Evolutionary conservation across 2,797 vertebrate species (phyloP), one percentile per base, ranked within the genome.

Genomic region (Gallinago solitaria): DNA sequence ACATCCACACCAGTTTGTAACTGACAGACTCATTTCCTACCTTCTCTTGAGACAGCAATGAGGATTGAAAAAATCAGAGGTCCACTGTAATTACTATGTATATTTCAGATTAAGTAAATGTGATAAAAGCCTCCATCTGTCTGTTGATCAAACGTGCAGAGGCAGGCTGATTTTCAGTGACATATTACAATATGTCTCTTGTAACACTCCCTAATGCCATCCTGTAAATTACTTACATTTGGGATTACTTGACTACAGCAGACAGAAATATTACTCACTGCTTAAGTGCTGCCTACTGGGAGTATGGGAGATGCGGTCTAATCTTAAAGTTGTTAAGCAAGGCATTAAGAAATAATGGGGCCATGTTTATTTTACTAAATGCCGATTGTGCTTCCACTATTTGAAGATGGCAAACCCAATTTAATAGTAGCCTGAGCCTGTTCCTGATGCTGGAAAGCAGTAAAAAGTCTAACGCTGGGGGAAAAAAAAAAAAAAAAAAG

Each of bases 51-150:
- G 98, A 98, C 93, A 95, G 88, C 73, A 78, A 89, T 33, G 92
- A 95, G 92, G 93, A 82, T 94, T 81, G 86, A 93, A 91, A 89
- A 79, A 98, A 97, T 96, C 97, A 98, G 97, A 98, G 97, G 98
- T 98, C 97, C 97, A 96, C 92, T 96, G 96, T 98, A 98, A 98
- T 98, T 98, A 98, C 96, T 97, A 97, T 97, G 97, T 98, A 97
- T 97, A 98, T 98, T 98, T 98, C 98, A 98, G 97, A 98, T 97
- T 98, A 98, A 98, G 98, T 98, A 98, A 98, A 98, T 96, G 97
- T 97, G 98, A 98, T 98, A 98, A 98, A 98, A 98, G 97, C 96
- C 96, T 98, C 97, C 98, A 98, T 98, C 97, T 98, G 98, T 97
- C 94, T 97, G 96, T 97, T 98, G 98, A 98, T 98, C 97, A 98